These are phyloP conservation scores for Canis aureus DNA, from an alignment of 2,113 vertebrate genomes.

Conservation along the genomic window DNA sequence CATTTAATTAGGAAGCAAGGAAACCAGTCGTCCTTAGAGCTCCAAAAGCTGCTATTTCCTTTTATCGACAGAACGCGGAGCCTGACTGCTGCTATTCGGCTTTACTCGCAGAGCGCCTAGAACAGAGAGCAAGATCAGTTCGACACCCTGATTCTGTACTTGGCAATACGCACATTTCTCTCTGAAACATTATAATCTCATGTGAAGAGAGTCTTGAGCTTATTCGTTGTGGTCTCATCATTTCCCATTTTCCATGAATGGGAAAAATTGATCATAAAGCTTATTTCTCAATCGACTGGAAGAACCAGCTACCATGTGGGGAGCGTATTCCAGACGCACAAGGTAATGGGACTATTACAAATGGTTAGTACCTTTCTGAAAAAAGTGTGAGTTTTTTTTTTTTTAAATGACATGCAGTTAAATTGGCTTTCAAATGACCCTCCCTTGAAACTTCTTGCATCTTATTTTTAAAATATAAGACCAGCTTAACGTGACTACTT, in stretches of 20 bases:
- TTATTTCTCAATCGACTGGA: neutral
- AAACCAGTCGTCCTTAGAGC: neutral
- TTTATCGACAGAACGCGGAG: constrained; percentile 39
- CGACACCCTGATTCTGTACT: neutral
- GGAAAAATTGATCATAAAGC: neutral
- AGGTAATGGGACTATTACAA: neutral
- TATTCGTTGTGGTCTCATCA: neutral
- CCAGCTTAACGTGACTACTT: neutral
- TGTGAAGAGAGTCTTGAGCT: neutral
- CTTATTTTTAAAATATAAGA: constrained; percentile 18
- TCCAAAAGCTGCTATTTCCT: neutral
- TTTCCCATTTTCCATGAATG: neutral
- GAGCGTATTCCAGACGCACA: neutral
- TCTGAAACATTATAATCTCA: constrained; percentile 4
- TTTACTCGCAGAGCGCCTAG: neutral
- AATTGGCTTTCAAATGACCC: constrained; percentile 1
- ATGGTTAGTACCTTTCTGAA: neutral
- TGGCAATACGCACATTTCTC: neutral
- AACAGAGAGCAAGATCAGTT: neutral
- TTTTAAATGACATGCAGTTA: neutral
- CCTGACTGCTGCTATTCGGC: neutral
- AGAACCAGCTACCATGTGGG: neutral
- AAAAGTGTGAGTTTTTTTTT: neutral
- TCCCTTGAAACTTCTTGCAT: neutral
- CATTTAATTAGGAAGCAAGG: constrained; percentile 24